Percentiles rank a stretch among this genome's conserved stretches.
Evolutionary conservation across 2,888 invertebrate genomes (phyloP).

Genomic region (Ochlodes sylvanus): DNA sequence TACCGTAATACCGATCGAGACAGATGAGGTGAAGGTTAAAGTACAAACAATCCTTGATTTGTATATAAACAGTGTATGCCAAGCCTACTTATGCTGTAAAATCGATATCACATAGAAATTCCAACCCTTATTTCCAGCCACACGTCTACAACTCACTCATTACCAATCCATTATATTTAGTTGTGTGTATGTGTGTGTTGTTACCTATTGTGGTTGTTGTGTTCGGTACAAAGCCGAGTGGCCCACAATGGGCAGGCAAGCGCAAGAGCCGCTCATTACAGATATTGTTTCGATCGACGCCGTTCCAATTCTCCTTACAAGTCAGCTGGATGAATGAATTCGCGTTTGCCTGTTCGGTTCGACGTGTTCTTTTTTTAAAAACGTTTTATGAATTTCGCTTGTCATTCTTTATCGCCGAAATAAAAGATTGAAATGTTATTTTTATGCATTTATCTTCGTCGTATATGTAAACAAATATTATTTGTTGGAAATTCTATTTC

Average conservation of each 20-base stretch:
- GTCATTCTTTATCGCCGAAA: constrained; percentile 7
- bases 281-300: constrained; percentile 38
- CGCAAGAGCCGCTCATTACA: constrained; percentile 36
- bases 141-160: neutral
- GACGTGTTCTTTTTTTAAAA: constrained; percentile 1
- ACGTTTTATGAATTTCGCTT: constrained; percentile 3
- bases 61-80: neutral
- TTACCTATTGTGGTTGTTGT: constrained; percentile 4
- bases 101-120: neutral
- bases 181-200: neutral
- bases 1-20: too few relatives aligned
- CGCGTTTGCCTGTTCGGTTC: constrained; percentile 31
- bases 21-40: too few relatives aligned
- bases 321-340: constrained; percentile 32
- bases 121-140: constrained; percentile 6
- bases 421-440: constrained; percentile 15
- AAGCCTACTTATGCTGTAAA: neutral
- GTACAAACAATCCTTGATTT: too few relatives aligned
- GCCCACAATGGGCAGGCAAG: constrained; percentile 39
- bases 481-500: neutral
- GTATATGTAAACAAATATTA: neutral
- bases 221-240: constrained; percentile 23
- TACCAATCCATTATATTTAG: constrained; percentile 7
- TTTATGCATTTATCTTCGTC: constrained; percentile 12
- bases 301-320: constrained; percentile 28